Evolutionary conservation across 2,113 vertebrate species (phyloP), one percentile per base, ranked within the genome.

Genomic region (Charadrius vociferus): DNA sequence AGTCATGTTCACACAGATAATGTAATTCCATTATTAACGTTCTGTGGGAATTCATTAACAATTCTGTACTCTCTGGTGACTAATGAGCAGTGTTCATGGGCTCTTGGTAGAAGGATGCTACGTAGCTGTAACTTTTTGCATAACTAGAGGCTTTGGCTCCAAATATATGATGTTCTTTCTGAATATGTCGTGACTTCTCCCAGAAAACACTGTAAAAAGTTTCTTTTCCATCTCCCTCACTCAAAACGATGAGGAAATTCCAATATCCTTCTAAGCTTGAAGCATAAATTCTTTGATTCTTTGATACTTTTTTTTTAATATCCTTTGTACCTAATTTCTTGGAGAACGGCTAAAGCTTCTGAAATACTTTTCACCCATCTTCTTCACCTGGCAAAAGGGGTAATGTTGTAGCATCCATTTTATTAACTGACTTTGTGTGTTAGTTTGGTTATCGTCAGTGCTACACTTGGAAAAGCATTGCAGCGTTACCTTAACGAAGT

Each of bases 1-100:
- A 0, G 1, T 45, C 5, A 0, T 4, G 24, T 32, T 78, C 50
- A 11, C 39, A 15, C 17, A 13, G 68, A 22, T 20, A 13, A 3
- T 45, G 1, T 4, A 12, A 29, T 17, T 41, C 41, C 7, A 0
- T 29, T 16, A 3, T 39, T 12, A 61, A 8, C 14, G 1, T 55
- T 55, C 36, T 27, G 3, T 34, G 55, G 50, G 34, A 45, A 59
- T 70, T 37, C 7, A 7, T 22, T 43, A 49, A 8, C 7, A 3
- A 0, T 58, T 47, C 56, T 87, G 34, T 47, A 4, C 39, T 74
- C 56, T 6, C 7, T 71, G 43, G 4, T 55, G 79, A n/a, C 20
- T 67, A 1, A 24, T 1, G 52, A 47, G 61, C 58, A 56, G 7
- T 17, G 4, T 14, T 45, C 10, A 0, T 14, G 34, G 56, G 34